Base-by-base conservation (phyloP, 2,888 invertebrate species). In the Timandra comae region DNA sequence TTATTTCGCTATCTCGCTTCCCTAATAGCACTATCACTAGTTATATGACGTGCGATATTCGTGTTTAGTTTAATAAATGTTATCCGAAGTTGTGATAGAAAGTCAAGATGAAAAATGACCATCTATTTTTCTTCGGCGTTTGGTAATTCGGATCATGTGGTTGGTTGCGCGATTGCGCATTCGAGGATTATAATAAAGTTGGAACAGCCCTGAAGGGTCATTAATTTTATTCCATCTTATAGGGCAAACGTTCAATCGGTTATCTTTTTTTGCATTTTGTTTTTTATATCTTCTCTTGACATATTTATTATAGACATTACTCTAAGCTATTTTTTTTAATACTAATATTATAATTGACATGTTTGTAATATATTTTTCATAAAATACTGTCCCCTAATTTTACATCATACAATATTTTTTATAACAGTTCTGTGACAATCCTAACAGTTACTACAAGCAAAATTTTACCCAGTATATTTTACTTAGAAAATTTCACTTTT, bases 61-160 rank as follows among this genome's bases (percentile, higher is more conserved):
- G 35, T 46, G 39, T 41, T 16, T 16, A 16, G 16, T 16, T 16
- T 16, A 16, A 16, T 16, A 27, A 27, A 12, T 13, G 19, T 16
- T 25, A 33, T 28, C 9, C 24, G 33, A 33, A 31, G 26, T 12
- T 9, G 6, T 10, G 31, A 9, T 29, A 16, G 16, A 16, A 16
- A 1, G 16, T 16, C 16, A 47, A 49, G 56, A 57, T 63, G 69
- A 71, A 62, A 73, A 77, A 76, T 73, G 64, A 54, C 51, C 57
- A 67, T 69, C 72, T 68, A 75, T 78, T 78, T 75, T 75, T 79
- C 72, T 54, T 56, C 54, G 65, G 65, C 69, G 56, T 56, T 55
- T 52, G 56, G 64, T 73, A 72, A 79, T 75, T 77, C 64, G 63
- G 67, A 71, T 74, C 67, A 64, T 65, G 67, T 69, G 72, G 67